phyloP scores from a whole-genome alignment of 2,113 vertebrate species.

The Scolopax mira region DNA sequence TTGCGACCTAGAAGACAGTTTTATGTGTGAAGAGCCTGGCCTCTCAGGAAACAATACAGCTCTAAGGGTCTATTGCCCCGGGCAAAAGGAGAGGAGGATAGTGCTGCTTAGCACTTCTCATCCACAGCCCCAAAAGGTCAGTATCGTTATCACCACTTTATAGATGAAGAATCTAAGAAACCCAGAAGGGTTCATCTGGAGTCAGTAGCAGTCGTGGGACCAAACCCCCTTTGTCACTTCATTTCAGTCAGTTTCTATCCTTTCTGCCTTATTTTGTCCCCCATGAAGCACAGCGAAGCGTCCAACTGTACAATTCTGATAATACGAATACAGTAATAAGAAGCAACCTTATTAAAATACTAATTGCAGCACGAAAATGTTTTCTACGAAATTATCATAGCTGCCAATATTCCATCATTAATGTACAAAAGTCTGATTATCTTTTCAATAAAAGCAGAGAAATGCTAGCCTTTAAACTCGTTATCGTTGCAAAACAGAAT shows the following conservation, averaged over 20 bases:
- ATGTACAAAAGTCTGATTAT: constrained; percentile 25
- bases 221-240: not conserved
- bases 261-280: not conserved
- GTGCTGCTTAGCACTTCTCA: not conserved
- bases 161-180: not conserved
- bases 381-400: not conserved
- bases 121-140: not conserved
- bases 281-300: not conserved
- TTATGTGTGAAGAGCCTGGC: constrained; percentile 1
- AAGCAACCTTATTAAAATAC: constrained; percentile 5
- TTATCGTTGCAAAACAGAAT: constrained; percentile 41
- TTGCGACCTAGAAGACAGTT: not conserved
- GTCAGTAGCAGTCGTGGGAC: not conserved
- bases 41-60: not conserved
- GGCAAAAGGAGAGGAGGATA: not conserved
- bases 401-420: constrained; percentile 35
- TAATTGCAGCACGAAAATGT: not conserved
- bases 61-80: not conserved
- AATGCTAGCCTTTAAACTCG: constrained; percentile 33
- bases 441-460: constrained; percentile 19
- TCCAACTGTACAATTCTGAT: constrained; percentile 35
- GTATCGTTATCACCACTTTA: not conserved
- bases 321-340: not conserved
- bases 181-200: not conserved
- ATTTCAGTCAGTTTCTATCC: not conserved